Evolutionary conservation across 1,140 invertebrate genomes (phyloP).

Genomic region (Pseudomyrmex cubaensis): DNA sequence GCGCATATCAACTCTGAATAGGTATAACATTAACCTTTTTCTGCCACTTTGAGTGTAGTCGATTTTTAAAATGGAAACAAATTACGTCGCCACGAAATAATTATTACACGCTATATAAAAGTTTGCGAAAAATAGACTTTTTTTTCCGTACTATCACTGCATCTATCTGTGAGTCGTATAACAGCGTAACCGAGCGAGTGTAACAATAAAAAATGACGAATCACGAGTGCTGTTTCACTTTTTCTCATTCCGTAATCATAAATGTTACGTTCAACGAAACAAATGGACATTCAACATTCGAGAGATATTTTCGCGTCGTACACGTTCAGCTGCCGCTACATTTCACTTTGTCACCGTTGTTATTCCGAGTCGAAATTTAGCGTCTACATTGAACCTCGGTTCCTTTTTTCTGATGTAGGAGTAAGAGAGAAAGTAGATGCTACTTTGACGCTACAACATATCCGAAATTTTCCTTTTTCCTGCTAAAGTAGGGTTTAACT

Average conservation of each 20-base stretch:
- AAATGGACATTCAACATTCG: constrained; percentile 48
- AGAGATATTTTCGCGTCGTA: constrained; percentile 51
- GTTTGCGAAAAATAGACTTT: not conserved
- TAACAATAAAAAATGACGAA: constrained; percentile 53
- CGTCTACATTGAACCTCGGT: too few relatives aligned
- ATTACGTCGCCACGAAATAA: not conserved
- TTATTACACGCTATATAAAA: constrained; percentile 10
- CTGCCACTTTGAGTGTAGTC: not conserved
- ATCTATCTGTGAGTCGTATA: not conserved
- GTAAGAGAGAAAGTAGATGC: too few relatives aligned
- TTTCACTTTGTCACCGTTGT: constrained; percentile 46
- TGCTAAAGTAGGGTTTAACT: too few relatives aligned
- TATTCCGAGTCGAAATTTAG: too few relatives aligned
- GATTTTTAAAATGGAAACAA: not conserved
- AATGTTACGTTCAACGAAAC: constrained; percentile 49
- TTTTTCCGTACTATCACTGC: not conserved
- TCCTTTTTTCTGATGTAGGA: too few relatives aligned
- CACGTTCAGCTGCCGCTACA: constrained; percentile 16
- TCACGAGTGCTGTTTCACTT: constrained; percentile 29
- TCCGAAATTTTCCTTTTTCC: too few relatives aligned
- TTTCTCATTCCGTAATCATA: constrained; percentile 26
- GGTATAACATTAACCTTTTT: not conserved
- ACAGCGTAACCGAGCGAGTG: constrained; percentile 4
- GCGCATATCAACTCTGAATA: not conserved
- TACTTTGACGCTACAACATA: too few relatives aligned